phyloP scores from a whole-genome alignment of 2,888 invertebrate genomes.

The Kuschelorhynchus macadamiae region DNA sequence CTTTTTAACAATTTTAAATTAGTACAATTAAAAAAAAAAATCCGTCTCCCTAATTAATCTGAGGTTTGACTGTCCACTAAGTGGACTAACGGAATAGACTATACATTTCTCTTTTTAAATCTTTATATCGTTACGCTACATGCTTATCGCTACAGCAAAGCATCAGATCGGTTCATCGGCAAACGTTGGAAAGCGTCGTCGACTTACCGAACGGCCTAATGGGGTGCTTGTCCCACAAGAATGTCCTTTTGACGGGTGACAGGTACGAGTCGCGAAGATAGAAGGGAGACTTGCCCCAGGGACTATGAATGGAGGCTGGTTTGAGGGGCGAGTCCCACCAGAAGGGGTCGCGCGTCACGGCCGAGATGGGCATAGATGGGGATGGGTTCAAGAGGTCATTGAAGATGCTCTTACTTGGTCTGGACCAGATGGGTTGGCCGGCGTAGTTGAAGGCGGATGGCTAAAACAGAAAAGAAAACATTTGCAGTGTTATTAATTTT shows the following conservation, averaged over 20 bases:
- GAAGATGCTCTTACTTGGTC: conserved; percentile 69
- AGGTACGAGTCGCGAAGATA: conserved; percentile 90
- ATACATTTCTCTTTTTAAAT: too few relatives aligned
- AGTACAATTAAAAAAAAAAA: too few relatives aligned
- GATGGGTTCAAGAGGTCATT: conserved; percentile 85
- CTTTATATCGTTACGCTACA: conserved; percentile 28
- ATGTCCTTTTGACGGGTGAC: conserved; percentile 91
- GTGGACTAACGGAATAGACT: too few relatives aligned
- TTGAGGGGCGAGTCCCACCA: conserved; percentile 85
- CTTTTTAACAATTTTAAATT: too few relatives aligned
- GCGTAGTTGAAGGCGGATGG: conserved; percentile 79
- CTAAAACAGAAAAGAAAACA: conserved; percentile 29
- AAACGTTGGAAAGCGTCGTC: conserved; percentile 26
- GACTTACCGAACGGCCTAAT: conserved; percentile 91
- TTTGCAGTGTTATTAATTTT: too few relatives aligned
- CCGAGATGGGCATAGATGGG: conserved; percentile 82
- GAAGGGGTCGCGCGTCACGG: conserved; percentile 90
- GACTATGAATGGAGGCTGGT: conserved; percentile 77
- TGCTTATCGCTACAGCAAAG: conserved; percentile 30
- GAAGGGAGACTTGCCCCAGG: conserved; percentile 81
- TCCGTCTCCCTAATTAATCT: too few relatives aligned
- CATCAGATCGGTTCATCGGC: conserved; percentile 30
- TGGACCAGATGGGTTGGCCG: conserved; percentile 83
- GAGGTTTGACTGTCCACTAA: too few relatives aligned
- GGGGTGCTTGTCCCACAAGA: conserved; percentile 93